These are phyloP conservation scores for Syritta pipiens DNA, from an alignment of 2,888 invertebrate genomes.

Conservation along the genomic window DNA sequence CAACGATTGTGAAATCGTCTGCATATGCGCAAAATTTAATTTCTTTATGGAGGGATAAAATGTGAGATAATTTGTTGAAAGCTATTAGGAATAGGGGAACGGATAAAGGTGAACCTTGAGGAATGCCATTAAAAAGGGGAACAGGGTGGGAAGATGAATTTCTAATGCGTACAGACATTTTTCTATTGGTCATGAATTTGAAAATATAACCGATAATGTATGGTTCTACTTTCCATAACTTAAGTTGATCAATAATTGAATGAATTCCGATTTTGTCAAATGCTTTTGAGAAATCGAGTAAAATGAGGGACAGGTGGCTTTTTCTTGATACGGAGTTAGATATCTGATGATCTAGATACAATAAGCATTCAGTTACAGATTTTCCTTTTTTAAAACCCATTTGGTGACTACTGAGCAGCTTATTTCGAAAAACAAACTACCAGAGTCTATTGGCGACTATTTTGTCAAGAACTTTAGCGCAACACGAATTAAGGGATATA, in stretches of 20 bases:
- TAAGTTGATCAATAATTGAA: slow-evolving; percentile 17
- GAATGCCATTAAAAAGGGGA: not conserved
- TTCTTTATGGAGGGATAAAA: not conserved
- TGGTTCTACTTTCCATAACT: slow-evolving; percentile 24
- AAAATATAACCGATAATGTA: slow-evolving; percentile 19
- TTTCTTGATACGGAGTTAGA: not conserved
- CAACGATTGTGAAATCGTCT: not conserved
- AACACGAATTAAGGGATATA: not conserved
- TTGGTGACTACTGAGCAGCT: not conserved
- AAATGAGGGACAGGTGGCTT: not conserved
- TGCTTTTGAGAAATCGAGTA: too few species aligned
- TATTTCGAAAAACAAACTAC: not conserved
- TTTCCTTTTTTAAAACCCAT: not conserved
- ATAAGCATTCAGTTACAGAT: not conserved
- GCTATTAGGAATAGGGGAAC: not conserved
- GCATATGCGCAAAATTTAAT: not conserved
- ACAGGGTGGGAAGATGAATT: not conserved
- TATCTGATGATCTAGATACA: not conserved
- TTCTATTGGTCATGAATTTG: slow-evolving; percentile 14
- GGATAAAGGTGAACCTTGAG: not conserved
- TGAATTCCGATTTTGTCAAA: slow-evolving; percentile 16
- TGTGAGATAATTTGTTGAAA: not conserved
- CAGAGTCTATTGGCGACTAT: not conserved
- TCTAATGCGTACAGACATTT: not conserved
- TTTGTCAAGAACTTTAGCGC: not conserved